Conservation (phyloP, 2,888 invertebrate genomes). For the Schrankia costaestrigalis region DNA sequence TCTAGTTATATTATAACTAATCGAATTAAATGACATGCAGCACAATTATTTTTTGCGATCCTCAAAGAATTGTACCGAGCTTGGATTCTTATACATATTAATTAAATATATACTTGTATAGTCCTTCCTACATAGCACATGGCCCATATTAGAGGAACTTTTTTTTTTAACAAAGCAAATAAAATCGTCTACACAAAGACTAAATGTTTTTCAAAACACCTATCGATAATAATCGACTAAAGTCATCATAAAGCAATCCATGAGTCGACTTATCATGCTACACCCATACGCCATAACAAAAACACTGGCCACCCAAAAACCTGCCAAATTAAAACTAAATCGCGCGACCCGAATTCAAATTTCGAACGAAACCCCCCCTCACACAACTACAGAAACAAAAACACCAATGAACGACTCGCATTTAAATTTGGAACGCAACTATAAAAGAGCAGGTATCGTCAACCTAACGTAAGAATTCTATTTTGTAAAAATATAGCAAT, state of each 20-base stretch:
- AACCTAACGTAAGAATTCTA: constrained; percentile 75
- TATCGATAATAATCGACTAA: too few species aligned
- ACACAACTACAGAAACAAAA: constrained; percentile 62
- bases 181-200: too few species aligned
- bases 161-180: too few species aligned
- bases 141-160: too few species aligned
- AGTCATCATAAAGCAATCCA: constrained; percentile 2
- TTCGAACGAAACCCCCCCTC: constrained; percentile 41
- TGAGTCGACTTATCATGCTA: constrained; percentile 26
- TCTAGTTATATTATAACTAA: too few species aligned
- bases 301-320: constrained; percentile 54
- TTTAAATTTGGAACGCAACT: constrained; percentile 62
- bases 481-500: constrained; percentile 77
- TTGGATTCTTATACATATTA: too few species aligned
- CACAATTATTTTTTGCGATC: too few species aligned
- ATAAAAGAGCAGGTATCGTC: constrained; percentile 70
- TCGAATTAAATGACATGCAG: too few species aligned
- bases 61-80: too few species aligned
- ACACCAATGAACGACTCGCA: constrained; percentile 63
- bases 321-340: constrained; percentile 76
- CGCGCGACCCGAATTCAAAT: constrained; percentile 73
- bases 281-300: constrained; percentile 51
- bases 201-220: too few species aligned
- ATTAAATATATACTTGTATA: too few species aligned
- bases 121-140: too few species aligned